Percentiles rank a stretch among this genome's conserved stretches.
Evolutionary conservation across 2,113 vertebrate species (phyloP).

Genomic region (Ammodramus savannarum): DNA sequence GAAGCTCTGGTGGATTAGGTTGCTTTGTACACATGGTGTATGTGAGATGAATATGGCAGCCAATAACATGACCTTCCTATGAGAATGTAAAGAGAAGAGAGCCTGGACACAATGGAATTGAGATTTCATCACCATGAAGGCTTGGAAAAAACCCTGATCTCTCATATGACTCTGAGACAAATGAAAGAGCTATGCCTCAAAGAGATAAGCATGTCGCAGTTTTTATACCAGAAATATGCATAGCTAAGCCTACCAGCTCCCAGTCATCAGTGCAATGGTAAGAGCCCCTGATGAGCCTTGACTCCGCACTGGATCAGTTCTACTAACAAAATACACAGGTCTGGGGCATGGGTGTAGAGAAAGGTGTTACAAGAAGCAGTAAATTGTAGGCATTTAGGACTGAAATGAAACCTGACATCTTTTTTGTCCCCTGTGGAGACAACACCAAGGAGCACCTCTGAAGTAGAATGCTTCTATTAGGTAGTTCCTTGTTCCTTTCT

Average conservation of each 20-base stretch:
- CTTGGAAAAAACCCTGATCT: not conserved
- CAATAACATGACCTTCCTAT: not conserved
- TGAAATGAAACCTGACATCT: not conserved
- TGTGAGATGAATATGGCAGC: not conserved
- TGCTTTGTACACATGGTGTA: not conserved
- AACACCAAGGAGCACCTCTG: not conserved
- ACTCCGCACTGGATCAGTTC: not conserved
- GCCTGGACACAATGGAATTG: not conserved
- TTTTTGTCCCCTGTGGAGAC: not conserved
- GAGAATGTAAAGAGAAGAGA: not conserved
- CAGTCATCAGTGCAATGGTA: not conserved
- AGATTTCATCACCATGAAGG: not conserved
- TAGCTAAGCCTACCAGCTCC: not conserved
- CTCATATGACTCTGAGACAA: not conserved
- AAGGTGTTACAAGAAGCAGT: not conserved
- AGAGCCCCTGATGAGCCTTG: not conserved
- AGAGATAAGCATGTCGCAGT: not conserved
- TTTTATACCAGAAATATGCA: not conserved
- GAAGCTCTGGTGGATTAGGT: not conserved
- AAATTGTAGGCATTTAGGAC: not conserved
- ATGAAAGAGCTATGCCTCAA: not conserved
- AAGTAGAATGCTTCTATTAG: not conserved
- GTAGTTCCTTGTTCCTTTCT: not conserved
- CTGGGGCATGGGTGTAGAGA: fast-evolving
- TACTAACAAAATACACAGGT: not conserved